Conservation (phyloP, 2,113 vertebrate genomes). For the Engraulis encrasicolus region DNA sequence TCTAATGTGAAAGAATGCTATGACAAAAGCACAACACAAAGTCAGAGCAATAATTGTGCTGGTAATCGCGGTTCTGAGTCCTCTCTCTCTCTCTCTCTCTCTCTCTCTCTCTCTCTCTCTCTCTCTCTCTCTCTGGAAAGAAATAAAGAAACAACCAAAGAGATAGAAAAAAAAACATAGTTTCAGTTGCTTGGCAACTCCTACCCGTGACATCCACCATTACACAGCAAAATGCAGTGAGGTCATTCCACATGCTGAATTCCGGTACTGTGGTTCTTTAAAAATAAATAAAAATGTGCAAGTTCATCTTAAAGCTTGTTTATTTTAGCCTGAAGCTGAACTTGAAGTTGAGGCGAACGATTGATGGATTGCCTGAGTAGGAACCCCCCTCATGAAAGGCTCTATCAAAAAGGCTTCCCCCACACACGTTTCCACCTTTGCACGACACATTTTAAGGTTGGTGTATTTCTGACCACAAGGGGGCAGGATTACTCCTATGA, state of each 20-base stretch:
- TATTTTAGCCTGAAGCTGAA: not conserved
- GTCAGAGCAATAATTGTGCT: not conserved
- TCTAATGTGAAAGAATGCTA: not conserved
- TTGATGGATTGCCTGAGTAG: not conserved
- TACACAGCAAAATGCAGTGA: constrained; percentile 8
- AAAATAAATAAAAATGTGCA: too few species aligned
- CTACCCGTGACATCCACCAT: not conserved
- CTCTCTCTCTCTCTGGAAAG: not conserved
- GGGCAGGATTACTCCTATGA: not conserved
- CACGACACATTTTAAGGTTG: not conserved
- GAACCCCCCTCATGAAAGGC: not conserved
- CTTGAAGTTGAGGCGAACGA: too few species aligned
- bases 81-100: not conserved
- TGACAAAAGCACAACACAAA: not conserved
- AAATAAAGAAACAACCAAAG: not conserved
- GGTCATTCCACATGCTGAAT: not conserved
- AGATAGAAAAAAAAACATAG: not conserved
- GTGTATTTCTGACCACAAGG: not conserved
- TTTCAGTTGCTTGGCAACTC: constrained; percentile 14
- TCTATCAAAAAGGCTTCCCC: not conserved
- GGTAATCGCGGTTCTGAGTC: too few species aligned
- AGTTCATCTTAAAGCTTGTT: not conserved
- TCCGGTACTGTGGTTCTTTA: not conserved
- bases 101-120: not conserved
- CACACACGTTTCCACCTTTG: not conserved